Conservation (phyloP, 2,797 vertebrate species). For the Taeniopygia guttata region DNA sequence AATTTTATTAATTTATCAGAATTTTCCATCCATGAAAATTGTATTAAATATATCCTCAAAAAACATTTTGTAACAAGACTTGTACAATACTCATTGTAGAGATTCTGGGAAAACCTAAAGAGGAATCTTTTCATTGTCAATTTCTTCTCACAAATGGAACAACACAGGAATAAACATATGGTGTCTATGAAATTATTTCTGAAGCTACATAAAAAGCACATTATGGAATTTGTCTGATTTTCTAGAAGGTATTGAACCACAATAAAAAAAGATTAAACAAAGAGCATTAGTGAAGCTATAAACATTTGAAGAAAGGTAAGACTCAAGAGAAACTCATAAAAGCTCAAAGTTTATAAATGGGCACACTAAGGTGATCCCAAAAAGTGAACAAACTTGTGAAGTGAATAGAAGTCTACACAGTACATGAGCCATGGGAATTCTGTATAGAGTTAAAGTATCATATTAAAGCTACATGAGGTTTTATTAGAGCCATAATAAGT, state of each 20-base stretch:
- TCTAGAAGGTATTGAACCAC: background rate
- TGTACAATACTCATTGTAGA: background rate
- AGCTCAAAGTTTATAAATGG: background rate
- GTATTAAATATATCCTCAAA: background rate
- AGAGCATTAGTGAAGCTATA: background rate
- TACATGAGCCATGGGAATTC: background rate
- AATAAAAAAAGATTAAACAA: background rate
- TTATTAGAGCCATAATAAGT: background rate
- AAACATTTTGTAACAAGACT: background rate
- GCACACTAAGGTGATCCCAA: background rate
- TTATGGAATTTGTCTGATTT: background rate
- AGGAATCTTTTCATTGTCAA: background rate
- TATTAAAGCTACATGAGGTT: background rate
- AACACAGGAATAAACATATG: background rate
- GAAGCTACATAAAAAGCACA: background rate
- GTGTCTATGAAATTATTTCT: background rate
- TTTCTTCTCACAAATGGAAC: background rate
- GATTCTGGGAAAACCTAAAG: background rate
- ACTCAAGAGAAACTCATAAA: background rate
- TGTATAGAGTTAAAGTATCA: background rate
- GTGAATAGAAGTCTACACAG: background rate
- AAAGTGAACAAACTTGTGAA: background rate
- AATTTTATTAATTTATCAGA: background rate
- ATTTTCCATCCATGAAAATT: background rate
- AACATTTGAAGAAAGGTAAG: background rate